Percentiles rank a stretch among this genome's conserved stretches.
Evolutionary conservation across 2,888 invertebrate species (phyloP).

Genomic region (Drosophila macrospina): DNA sequence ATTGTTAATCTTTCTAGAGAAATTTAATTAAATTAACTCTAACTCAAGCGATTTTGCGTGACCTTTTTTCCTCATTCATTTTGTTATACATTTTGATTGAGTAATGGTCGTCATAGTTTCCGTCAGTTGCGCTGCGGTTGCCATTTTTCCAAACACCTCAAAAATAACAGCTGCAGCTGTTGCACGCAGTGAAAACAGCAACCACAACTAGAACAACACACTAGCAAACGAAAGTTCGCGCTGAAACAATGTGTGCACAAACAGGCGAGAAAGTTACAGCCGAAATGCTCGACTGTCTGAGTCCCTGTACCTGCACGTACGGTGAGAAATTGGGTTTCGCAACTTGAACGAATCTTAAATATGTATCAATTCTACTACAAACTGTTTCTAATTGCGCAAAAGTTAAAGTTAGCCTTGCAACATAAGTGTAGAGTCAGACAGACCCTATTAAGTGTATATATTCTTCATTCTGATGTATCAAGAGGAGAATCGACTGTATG

Average conservation of each 20-base stretch:
- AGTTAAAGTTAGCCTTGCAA: no score
- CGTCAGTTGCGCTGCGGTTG: conserved; percentile 35
- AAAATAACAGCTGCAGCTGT: conserved; percentile 9
- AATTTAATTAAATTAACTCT: neutral
- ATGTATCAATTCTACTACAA: no score
- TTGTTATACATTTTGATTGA: conserved; percentile 43
- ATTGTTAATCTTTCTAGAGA: neutral
- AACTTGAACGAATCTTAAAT: no score
- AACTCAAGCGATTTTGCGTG: neutral
- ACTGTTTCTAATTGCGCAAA: no score
- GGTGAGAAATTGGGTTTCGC: no score
- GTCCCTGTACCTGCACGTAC: no score
- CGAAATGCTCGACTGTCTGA: no score
- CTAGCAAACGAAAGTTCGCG: conserved; percentile 42
- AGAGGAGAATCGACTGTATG: no score
- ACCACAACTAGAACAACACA: conserved; percentile 17
- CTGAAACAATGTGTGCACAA: neutral
- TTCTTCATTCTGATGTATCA: no score
- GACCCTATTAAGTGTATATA: no score
- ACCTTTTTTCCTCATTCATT: neutral
- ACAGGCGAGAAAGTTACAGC: no score
- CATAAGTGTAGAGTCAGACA: no score
- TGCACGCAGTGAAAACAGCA: conserved; percentile 6
- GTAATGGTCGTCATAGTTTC: conserved; percentile 47
- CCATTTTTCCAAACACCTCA: conserved; percentile 43